Percentiles rank a stretch among this genome's conserved stretches.
Conservation (phyloP, 1,140 invertebrate species). For the Trialeurodes vaporariorum region DNA sequence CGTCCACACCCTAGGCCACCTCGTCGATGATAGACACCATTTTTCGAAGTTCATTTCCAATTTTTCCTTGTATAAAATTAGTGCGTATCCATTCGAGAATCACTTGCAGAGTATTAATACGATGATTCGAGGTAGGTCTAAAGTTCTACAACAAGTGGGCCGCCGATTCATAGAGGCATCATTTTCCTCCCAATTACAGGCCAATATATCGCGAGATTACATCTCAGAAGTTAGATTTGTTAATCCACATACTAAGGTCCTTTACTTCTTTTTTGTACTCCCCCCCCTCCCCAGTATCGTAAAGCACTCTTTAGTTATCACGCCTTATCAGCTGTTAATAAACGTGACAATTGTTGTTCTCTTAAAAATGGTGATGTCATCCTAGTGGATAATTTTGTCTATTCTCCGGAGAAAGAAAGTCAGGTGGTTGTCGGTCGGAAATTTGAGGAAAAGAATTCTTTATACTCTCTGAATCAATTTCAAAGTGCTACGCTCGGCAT, state of each 20-base stretch:
- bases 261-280: background rate
- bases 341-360: conserved; percentile 1
- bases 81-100: conserved; percentile 37
- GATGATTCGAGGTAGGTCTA: conserved; percentile 21
- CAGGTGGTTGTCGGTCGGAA: conserved; percentile 3
- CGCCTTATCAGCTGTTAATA: background rate
- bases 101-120: conserved; percentile 30
- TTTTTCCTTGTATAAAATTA: conserved; percentile 17
- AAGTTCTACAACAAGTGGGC: conserved; percentile 27
- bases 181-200: background rate
- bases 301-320: background rate
- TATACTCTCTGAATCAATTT: background rate
- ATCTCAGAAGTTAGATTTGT: background rate
- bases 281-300: conserved; percentile 6
- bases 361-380: conserved; percentile 2
- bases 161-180: conserved; percentile 18
- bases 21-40: conserved; percentile 31
- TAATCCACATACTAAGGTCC: conserved; percentile 1
- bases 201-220: background rate
- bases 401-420: background rate
- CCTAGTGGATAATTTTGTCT: conserved; percentile 6
- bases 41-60: conserved; percentile 32
- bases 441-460: conserved; percentile 3
- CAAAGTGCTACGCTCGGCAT: conserved; percentile 5
- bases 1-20: conserved; percentile 28